A percentile compares a stretch with the other conserved stretches of the same genome.
Evolutionary conservation across 2,888 invertebrate genomes (phyloP).

Genomic region (Keiferia lycopersicella): DNA sequence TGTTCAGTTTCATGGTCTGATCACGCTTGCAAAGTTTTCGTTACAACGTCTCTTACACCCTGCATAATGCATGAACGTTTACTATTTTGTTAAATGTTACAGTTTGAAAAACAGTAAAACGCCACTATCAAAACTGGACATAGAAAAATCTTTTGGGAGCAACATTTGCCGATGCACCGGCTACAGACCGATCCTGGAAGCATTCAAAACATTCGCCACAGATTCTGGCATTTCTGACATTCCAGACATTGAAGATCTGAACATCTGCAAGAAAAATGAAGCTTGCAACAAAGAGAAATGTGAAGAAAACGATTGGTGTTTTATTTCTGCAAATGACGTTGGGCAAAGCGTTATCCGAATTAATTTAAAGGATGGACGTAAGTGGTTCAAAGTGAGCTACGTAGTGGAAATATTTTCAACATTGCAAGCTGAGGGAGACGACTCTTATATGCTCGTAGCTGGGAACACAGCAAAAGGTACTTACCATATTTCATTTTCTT

Average conservation of each 20-base stretch:
- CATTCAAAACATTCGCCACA: slow-evolving; percentile 86
- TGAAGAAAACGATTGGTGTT: slow-evolving; percentile 52
- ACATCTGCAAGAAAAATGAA: slow-evolving; percentile 39
- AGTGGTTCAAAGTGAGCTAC: slow-evolving; percentile 76
- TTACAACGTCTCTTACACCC: too few species aligned
- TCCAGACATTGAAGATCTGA: slow-evolving; percentile 68
- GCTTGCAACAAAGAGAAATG: slow-evolving; percentile 27
- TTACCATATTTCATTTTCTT: slow-evolving; percentile 2
- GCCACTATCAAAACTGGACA: slow-evolving; percentile 81
- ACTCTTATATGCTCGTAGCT: slow-evolving; percentile 82
- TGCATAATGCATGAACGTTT: too few species aligned
- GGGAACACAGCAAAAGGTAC: slow-evolving; percentile 87
- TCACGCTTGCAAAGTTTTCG: too few species aligned
- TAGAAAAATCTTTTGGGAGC: slow-evolving; percentile 88
- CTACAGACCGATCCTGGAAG: slow-evolving; percentile 88
- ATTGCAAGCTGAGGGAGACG: slow-evolving; percentile 48
- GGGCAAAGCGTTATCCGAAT: slow-evolving; percentile 39
- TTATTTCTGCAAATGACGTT: slow-evolving; percentile 38
- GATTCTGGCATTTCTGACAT: slow-evolving; percentile 61
- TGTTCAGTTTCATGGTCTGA: too few species aligned
- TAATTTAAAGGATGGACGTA: slow-evolving; percentile 50
- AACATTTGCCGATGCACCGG: slow-evolving; percentile 92
- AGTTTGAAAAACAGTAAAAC: slow-evolving; percentile 44
- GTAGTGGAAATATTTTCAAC: slow-evolving; percentile 74
- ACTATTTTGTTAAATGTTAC: slow-evolving; percentile 13